These are phyloP conservation scores for Sebastes fasciatus DNA, from an alignment of 2,113 vertebrate genomes.

Conservation along the genomic window DNA sequence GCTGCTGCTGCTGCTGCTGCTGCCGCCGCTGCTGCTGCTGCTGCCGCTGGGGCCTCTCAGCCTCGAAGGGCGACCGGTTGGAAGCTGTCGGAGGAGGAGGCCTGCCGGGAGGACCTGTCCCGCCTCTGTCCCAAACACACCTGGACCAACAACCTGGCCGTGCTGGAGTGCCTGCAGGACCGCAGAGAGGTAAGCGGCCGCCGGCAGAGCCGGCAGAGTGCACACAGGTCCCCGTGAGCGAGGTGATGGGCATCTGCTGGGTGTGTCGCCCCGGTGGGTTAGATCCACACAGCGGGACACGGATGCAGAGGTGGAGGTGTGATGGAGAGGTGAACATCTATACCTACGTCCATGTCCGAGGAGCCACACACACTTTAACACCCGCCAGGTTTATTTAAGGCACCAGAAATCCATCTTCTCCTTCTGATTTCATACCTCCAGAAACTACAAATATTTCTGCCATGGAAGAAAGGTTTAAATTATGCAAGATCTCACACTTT, in stretches of 20 bases:
- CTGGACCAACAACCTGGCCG: conserved; percentile 97
- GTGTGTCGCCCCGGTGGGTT: conserved; percentile 49
- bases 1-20: conserved; percentile 69
- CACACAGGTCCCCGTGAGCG: not conserved
- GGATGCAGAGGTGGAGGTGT: conserved; percentile 31
- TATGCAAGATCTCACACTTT: not conserved
- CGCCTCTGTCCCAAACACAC: conserved; percentile 94
- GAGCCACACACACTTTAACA: not conserved
- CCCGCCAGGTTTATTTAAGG: too few species aligned
- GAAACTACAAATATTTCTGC: not conserved
- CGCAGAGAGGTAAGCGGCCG: conserved; percentile 89
- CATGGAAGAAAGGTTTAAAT: not conserved
- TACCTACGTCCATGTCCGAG: conserved; percentile 6
- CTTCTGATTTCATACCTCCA: not conserved
- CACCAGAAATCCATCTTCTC: not conserved
- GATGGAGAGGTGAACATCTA: not conserved
- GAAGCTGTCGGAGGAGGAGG: conserved; percentile 95
- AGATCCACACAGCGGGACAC: conserved; percentile 2
- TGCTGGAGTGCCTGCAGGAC: conserved; percentile 96
- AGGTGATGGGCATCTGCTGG: conserved; percentile 51
- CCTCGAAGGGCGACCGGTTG: conserved; percentile 86
- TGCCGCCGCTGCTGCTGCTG: conserved; percentile 73
- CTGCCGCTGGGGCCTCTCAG: conserved; percentile 81
- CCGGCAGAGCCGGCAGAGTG: not conserved
- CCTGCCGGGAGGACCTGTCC: conserved; percentile 93